These are phyloP conservation scores for Pheosia gnoma DNA, from an alignment of 2,888 invertebrate species.

Conservation along the genomic window DNA sequence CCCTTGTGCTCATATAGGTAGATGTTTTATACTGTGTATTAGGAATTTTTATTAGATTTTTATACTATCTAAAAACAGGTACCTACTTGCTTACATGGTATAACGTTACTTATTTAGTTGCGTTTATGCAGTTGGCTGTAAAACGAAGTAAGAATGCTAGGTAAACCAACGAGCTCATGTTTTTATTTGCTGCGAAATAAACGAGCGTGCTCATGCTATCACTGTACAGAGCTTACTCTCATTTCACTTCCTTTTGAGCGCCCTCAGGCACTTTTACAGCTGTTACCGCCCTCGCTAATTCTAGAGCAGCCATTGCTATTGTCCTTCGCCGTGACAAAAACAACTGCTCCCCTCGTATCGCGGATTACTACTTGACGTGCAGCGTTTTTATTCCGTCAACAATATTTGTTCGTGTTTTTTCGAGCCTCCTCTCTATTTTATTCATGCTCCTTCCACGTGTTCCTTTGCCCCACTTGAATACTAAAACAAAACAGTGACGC, in stretches of 20 bases:
- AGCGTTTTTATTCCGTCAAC: constrained; percentile 43
- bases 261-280: constrained; percentile 34
- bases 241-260: constrained; percentile 25
- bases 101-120: neutral
- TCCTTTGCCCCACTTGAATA: constrained; percentile 29
- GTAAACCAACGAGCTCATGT: neutral
- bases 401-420: constrained; percentile 46
- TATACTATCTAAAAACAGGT: neutral
- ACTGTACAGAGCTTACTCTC: constrained; percentile 30
- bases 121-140: neutral
- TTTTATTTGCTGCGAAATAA: constrained; percentile 10
- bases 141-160: neutral
- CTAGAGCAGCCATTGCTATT: constrained; percentile 44
- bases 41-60: neutral
- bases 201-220: constrained; percentile 18
- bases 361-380: constrained; percentile 46
- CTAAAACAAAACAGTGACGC: constrained; percentile 37
- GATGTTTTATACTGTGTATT: neutral
- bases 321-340: constrained; percentile 50
- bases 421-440: constrained; percentile 38
- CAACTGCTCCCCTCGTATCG: constrained; percentile 50
- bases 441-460: constrained; percentile 42
- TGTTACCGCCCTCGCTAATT: constrained; percentile 48
- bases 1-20: constrained; percentile 8
- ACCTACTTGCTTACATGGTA: neutral